Percentiles rank a stretch among this genome's conserved stretches.
Evolutionary conservation across 2,113 vertebrate genomes (phyloP).

Genomic region (Xiphophorus maculatus): DNA sequence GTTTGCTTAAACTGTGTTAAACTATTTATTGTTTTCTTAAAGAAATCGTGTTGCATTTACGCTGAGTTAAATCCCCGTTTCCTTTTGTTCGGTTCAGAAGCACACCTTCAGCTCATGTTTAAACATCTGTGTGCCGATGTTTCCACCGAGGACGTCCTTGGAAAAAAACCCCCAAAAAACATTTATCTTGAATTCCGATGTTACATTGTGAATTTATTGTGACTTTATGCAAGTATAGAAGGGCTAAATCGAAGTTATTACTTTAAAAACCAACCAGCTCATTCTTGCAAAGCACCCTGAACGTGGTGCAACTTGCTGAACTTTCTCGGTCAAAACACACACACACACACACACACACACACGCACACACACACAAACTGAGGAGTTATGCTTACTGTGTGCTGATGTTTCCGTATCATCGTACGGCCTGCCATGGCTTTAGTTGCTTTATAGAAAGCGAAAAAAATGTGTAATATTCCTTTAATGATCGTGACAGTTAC

Average conservation of each 20-base stretch:
- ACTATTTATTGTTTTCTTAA: constrained; percentile 40
- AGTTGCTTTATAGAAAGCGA: constrained; percentile 1
- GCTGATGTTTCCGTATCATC: constrained; percentile 18
- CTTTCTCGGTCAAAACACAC: constrained; percentile 11
- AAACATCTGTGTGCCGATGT: constrained; percentile 2
- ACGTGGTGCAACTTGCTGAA: no score
- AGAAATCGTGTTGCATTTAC: constrained; percentile 47
- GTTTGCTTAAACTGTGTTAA: constrained; percentile 15
- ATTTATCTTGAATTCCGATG: constrained; percentile 27
- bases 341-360: constrained; percentile 16
- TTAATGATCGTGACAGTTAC: constrained; percentile 20
- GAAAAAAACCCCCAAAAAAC: not conserved
- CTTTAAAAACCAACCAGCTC: constrained; percentile 24
- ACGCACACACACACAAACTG: not conserved
- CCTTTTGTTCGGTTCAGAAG: constrained; percentile 26
- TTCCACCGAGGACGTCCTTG: constrained; percentile 4
- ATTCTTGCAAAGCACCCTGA: constrained; percentile 22
- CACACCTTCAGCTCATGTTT: constrained; percentile 30
- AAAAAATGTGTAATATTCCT: constrained; percentile 18
- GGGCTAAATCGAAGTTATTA: not conserved
- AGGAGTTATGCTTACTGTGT: constrained; percentile 1
- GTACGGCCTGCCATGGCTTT: constrained; percentile 32
- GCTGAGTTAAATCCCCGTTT: constrained; percentile 15
- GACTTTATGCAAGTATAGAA: not conserved
- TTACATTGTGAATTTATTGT: not conserved